Conservation (phyloP, 2,888 invertebrate genomes). For the Oligia strigilis region DNA sequence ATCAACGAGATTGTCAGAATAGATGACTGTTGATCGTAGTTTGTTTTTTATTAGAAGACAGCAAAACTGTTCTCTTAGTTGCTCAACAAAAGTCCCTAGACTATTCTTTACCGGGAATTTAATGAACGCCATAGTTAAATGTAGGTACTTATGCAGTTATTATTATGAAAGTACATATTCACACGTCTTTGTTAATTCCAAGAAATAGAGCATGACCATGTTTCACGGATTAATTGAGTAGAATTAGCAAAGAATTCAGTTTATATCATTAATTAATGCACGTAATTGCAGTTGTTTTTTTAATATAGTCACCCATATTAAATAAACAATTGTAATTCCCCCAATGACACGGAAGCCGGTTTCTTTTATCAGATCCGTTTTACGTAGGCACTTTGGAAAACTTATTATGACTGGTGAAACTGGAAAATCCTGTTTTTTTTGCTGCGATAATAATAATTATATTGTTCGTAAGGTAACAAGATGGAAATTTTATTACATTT, state of each 20-base stretch:
- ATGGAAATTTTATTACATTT: no score
- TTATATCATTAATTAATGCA: slow-evolving; percentile 5
- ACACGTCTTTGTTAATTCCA: background rate
- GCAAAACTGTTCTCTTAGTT: no score
- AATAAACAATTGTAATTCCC: slow-evolving; percentile 20
- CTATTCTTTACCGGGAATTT: background rate
- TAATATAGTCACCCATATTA: background rate
- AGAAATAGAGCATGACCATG: slow-evolving; percentile 10
- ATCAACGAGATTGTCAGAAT: background rate
- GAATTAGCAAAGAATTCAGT: background rate
- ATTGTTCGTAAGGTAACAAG: no score
- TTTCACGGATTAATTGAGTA: slow-evolving; percentile 1
- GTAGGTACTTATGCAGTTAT: background rate
- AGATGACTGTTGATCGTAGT: no score
- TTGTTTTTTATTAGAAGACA: background rate
- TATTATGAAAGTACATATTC: background rate
- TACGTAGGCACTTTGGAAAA: background rate
- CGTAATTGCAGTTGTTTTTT: slow-evolving; percentile 4
- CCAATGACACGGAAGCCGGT: slow-evolving; percentile 5
- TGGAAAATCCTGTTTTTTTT: background rate
- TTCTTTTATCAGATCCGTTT: slow-evolving; percentile 21
- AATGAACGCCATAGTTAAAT: no score
- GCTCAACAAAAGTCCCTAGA: background rate
- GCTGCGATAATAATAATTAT: background rate
- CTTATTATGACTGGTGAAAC: background rate